phyloP scores from a whole-genome alignment of 1,140 invertebrate species.

The Panonychus citri region DNA sequence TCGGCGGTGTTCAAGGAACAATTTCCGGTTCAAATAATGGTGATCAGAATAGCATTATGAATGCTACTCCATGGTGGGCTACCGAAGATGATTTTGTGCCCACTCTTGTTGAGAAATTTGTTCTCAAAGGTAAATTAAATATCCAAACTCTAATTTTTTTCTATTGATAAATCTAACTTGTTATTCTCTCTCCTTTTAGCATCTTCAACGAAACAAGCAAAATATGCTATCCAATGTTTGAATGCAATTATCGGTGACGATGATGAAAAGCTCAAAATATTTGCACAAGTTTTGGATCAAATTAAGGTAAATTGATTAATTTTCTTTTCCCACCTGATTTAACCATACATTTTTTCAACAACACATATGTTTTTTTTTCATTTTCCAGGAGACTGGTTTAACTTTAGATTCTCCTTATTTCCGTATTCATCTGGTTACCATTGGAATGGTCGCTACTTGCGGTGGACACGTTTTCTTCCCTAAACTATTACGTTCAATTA shows the following conservation, averaged over 20 bases:
- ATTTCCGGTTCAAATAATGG: neutral
- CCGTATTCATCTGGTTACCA: conserved; percentile 68
- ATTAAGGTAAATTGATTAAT: conserved; percentile 24
- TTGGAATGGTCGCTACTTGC: conserved; percentile 70
- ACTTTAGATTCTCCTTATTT: conserved; percentile 57
- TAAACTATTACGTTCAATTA: conserved; percentile 64
- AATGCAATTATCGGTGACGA: conserved; percentile 44
- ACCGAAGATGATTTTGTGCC: conserved; percentile 8
- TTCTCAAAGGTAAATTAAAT: conserved; percentile 6
- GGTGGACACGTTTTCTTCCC: conserved; percentile 68
- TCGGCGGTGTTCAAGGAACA: conserved; percentile 18
- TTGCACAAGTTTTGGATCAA: conserved; percentile 51
- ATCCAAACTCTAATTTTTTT: neutral
- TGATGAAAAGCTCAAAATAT: conserved; percentile 39
- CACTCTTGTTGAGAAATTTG: conserved; percentile 8
- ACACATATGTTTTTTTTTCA: neutral
- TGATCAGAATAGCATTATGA: neutral
- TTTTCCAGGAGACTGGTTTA: conserved; percentile 23
- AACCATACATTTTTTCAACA: neutral
- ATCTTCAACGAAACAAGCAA: conserved; percentile 69
- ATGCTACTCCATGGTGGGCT: conserved; percentile 12
- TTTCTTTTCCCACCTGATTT: conserved; percentile 2
- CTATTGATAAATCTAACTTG: conserved; percentile 22
- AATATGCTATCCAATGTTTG: conserved; percentile 79
- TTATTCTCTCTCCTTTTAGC: conserved; percentile 33